phyloP scores from a whole-genome alignment of 1,140 invertebrate genomes.

The Nephila pilipes region DNA sequence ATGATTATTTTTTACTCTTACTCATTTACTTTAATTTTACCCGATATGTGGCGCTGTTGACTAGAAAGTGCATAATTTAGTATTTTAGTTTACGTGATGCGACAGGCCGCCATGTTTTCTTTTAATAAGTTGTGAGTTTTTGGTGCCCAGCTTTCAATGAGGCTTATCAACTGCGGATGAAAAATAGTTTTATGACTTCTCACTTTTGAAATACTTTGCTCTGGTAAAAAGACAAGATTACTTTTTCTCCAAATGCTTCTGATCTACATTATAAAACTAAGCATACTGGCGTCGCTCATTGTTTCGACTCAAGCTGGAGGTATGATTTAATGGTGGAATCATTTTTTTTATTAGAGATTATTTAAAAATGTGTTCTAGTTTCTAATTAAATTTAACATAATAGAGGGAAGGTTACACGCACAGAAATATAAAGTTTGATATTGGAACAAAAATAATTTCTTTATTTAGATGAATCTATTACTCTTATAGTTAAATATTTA shows the following conservation, averaged over 20 bases:
- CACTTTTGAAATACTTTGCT: background rate
- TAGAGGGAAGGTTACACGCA: too few relatives aligned
- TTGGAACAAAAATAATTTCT: too few relatives aligned
- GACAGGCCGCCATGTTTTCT: background rate
- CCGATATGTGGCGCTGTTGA: slow-evolving; percentile 55
- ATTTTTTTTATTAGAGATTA: background rate
- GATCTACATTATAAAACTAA: background rate
- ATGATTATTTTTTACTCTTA: background rate
- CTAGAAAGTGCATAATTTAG: background rate
- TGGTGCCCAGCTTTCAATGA: background rate
- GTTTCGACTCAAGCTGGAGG: background rate
- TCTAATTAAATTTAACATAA: too few relatives aligned
- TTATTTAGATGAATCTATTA: too few relatives aligned
- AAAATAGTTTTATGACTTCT: background rate
- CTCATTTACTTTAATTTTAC: background rate
- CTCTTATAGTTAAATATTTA: too few relatives aligned
- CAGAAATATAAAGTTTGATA: too few relatives aligned
- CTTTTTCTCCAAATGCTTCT: background rate
- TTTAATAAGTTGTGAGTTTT: background rate
- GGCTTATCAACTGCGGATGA: background rate
- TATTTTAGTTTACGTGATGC: background rate
- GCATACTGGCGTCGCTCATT: background rate
- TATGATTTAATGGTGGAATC: background rate
- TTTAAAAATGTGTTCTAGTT: background rate
- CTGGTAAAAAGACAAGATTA: background rate